Evolutionary conservation across 1,140 invertebrate genomes (phyloP).

Genomic region (Macrobrachium rosenbergii): DNA sequence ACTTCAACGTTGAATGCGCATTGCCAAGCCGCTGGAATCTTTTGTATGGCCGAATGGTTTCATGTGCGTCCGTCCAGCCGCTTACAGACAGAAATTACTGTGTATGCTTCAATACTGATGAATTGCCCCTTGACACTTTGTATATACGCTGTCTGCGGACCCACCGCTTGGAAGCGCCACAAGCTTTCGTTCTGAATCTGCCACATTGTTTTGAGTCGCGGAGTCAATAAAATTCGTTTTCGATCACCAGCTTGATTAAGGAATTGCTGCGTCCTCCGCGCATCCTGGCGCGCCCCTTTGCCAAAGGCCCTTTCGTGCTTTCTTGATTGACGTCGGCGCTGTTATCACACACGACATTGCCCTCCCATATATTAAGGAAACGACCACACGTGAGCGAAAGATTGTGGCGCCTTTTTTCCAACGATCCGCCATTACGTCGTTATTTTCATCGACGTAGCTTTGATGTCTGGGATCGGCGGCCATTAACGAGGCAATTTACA

Average conservation of each 20-base stretch:
- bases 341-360: no score
- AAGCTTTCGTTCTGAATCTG: no score
- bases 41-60: background rate
- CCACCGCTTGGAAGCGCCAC: background rate
- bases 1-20: no score
- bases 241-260: no score
- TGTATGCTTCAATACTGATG: slow-evolving; percentile 56
- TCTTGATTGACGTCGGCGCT: no score
- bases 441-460: slow-evolving; percentile 57
- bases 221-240: no score
- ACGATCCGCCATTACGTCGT: slow-evolving; percentile 46
- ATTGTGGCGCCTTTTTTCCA: slow-evolving; percentile 4
- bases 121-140: slow-evolving; percentile 48
- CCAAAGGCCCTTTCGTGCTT: no score
- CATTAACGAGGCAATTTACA: slow-evolving; percentile 61
- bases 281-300: no score
- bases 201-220: no score
- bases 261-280: background rate
- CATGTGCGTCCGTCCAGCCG: background rate
- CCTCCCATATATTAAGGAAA: no score
- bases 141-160: slow-evolving; percentile 42
- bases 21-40: background rate
- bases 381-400: slow-evolving; percentile 29
- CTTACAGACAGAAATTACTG: slow-evolving; percentile 40
- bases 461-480: slow-evolving; percentile 51